phyloP scores from a whole-genome alignment of 2,888 invertebrate species.

The Halocaridina rubra region DNA sequence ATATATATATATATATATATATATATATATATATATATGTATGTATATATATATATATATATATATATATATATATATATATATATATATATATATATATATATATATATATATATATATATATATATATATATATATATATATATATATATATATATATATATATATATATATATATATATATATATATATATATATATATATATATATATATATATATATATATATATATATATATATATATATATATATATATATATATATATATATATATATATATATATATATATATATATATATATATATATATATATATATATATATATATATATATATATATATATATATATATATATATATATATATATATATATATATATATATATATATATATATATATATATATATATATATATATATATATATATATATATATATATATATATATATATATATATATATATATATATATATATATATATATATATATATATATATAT shows the following conservation, averaged over 20 bases:
- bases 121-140: background rate
- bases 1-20: background rate
- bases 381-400: background rate
- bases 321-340: background rate
- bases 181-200: background rate
- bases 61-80: background rate
- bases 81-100: background rate
- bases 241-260: background rate
- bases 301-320: background rate
- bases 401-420: background rate
- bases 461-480: background rate
- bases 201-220: background rate
- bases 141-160: background rate
- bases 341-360: background rate
- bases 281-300: background rate
- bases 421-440: background rate
- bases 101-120: background rate
- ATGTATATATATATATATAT: background rate
- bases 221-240: background rate
- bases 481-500: background rate
- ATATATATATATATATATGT: background rate
- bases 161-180: background rate
- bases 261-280: background rate
- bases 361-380: background rate
- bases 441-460: background rate